These are phyloP conservation scores for Coilia nasus DNA, from an alignment of 2,797 vertebrate species.

Conservation along the genomic window DNA sequence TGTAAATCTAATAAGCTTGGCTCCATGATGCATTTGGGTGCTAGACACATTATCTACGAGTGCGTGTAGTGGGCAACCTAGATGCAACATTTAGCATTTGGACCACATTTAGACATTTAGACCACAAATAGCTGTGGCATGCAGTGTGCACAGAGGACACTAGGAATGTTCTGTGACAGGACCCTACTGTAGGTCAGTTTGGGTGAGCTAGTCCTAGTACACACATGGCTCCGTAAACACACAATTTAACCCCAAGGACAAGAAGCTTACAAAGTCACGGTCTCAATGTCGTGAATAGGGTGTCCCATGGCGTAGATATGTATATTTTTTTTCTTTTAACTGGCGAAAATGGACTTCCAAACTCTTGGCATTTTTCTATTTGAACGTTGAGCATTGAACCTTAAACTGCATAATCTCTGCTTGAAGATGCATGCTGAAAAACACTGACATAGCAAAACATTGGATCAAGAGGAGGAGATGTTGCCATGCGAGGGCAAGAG, in stretches of 20 bases:
- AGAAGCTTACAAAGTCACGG: neutral
- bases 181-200: neutral
- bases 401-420: too few species aligned
- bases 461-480: too few species aligned
- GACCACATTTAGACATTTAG: too few species aligned
- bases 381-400: too few species aligned
- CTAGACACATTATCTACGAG: neutral
- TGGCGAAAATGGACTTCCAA: too few species aligned
- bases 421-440: too few species aligned
- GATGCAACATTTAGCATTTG: neutral
- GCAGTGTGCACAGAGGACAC: neutral
- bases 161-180: neutral
- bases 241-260: neutral
- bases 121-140: neutral
- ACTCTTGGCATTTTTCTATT: too few species aligned
- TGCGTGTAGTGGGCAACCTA: neutral
- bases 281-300: neutral
- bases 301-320: too few species aligned
- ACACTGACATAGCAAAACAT: too few species aligned
- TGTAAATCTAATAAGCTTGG: neutral
- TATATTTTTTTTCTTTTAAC: too few species aligned
- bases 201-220: neutral
- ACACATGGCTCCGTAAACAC: neutral
- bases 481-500: too few species aligned
- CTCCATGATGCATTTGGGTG: neutral